Conservation (phyloP, 2,797 vertebrate genomes). For the Notolabrus celidotus region DNA sequence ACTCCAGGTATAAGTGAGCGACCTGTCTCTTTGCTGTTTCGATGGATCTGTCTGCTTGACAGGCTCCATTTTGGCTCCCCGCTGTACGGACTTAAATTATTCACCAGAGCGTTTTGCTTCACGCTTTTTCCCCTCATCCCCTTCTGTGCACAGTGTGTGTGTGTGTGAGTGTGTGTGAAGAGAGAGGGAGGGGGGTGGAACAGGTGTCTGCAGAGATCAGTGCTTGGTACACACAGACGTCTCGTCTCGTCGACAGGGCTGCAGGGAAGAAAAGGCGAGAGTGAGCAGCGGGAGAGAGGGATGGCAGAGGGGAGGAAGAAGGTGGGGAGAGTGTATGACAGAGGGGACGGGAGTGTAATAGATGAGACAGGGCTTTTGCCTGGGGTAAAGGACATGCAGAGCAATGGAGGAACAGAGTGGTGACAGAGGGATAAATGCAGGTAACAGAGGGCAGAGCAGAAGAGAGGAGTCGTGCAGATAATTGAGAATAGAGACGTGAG, state of each 20-base stretch:
- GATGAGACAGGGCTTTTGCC: constrained; percentile 65
- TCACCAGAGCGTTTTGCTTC: constrained; percentile 84
- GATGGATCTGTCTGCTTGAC: constrained; percentile 75
- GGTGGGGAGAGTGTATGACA: constrained; percentile 35
- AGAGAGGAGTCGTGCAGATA: constrained; percentile 32
- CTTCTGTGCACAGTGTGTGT: constrained; percentile 22
- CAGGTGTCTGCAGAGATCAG: constrained; percentile 83
- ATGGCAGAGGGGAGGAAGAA: neutral
- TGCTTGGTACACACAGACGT: constrained; percentile 75
- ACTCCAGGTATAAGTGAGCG: constrained; percentile 58
- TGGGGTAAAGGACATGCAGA: constrained; percentile 51
- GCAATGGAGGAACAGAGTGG: constrained; percentile 36
- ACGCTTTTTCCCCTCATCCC: constrained; percentile 51
- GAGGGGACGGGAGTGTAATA: constrained; percentile 48
- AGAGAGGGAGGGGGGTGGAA: constrained; percentile 62
- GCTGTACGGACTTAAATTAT: constrained; percentile 83
- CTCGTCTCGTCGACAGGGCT: constrained; percentile 70
- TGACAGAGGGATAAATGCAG: constrained; percentile 59
- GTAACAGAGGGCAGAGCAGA: constrained; percentile 56
- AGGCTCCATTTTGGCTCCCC: constrained; percentile 78
- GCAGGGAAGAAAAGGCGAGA: constrained; percentile 59
- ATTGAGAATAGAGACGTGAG: constrained; percentile 29
- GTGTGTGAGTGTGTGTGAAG: constrained; percentile 19
- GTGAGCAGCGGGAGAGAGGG: constrained; percentile 46
- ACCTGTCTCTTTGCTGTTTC: constrained; percentile 67